These are phyloP conservation scores for Platypus cylindrus DNA, from an alignment of 2,888 invertebrate genomes.

Conservation along the genomic window DNA sequence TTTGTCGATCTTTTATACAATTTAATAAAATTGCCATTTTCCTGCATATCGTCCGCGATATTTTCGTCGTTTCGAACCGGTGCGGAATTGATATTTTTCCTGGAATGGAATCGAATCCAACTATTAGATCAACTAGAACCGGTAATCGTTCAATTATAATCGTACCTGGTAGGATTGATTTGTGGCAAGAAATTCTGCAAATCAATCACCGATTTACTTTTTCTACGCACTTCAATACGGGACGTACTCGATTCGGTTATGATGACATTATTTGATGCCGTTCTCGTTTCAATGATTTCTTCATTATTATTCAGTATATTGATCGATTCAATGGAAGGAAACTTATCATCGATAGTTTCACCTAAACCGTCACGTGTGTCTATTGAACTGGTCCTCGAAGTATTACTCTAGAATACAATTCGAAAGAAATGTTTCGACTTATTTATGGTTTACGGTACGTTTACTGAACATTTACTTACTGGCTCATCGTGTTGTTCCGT, in stretches of 20 bases:
- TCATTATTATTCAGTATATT: constrained; percentile 7
- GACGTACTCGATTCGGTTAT: constrained; percentile 3
- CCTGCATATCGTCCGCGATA: constrained; percentile 2
- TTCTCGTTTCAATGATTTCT: constrained; percentile 4
- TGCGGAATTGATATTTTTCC: constrained; percentile 31
- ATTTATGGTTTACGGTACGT: no score
- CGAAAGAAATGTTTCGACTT: not conserved
- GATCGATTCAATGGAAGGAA: constrained; percentile 12
- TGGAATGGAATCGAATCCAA: no score
- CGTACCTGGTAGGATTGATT: constrained; percentile 15
- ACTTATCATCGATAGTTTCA: constrained; percentile 12
- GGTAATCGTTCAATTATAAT: not conserved
- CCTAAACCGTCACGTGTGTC: constrained; percentile 12
- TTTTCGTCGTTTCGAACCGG: constrained; percentile 25
- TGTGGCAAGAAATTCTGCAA: constrained; percentile 25
- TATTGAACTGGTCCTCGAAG: constrained; percentile 5
- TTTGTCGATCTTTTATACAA: no score
- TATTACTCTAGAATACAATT: constrained; percentile 7
- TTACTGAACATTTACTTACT: no score
- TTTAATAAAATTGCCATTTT: constrained; percentile 8
- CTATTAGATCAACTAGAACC: not conserved
- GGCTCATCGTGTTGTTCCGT: no score
- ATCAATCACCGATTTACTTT: constrained; percentile 30
- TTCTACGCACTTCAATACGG: constrained; percentile 12
- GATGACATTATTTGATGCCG: constrained; percentile 1